These are phyloP conservation scores for Lochmaea crataegi DNA, from an alignment of 2,888 invertebrate genomes.

Conservation along the genomic window DNA sequence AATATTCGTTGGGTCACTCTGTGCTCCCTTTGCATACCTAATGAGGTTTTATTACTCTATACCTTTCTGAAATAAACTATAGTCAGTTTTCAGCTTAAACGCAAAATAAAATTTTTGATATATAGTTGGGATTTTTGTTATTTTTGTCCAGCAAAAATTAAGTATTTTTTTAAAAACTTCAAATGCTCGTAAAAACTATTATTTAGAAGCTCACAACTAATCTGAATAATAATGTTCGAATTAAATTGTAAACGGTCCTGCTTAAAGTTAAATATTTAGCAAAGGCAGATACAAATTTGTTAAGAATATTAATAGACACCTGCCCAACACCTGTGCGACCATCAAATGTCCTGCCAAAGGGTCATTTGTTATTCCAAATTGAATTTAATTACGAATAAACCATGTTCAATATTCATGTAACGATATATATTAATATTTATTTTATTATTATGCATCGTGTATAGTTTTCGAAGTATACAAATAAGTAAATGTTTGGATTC, in stretches of 20 bases:
- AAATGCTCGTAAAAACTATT: too few species aligned
- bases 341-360: constrained; percentile 52
- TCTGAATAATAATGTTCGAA: not conserved
- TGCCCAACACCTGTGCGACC: constrained; percentile 56
- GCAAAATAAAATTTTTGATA: too few species aligned
- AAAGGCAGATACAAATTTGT: constrained; percentile 49
- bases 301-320: constrained; percentile 59
- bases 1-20: too few species aligned
- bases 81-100: too few species aligned
- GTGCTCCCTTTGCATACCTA: too few species aligned
- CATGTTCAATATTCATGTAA: constrained; percentile 43
- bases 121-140: too few species aligned
- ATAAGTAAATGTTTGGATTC: not conserved
- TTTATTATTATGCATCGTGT: constrained; percentile 12
- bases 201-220: not conserved
- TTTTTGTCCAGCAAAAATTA: too few species aligned
- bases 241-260: not conserved
- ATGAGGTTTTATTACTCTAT: too few species aligned
- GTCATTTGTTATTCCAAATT: constrained; percentile 42
- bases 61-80: too few species aligned
- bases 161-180: too few species aligned
- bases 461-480: not conserved
- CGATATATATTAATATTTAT: constrained; percentile 25
- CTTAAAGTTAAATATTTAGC: constrained; percentile 44
- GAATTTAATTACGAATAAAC: constrained; percentile 40